phyloP scores from a whole-genome alignment of 1,140 invertebrate species.

The Drosophila leontia region DNA sequence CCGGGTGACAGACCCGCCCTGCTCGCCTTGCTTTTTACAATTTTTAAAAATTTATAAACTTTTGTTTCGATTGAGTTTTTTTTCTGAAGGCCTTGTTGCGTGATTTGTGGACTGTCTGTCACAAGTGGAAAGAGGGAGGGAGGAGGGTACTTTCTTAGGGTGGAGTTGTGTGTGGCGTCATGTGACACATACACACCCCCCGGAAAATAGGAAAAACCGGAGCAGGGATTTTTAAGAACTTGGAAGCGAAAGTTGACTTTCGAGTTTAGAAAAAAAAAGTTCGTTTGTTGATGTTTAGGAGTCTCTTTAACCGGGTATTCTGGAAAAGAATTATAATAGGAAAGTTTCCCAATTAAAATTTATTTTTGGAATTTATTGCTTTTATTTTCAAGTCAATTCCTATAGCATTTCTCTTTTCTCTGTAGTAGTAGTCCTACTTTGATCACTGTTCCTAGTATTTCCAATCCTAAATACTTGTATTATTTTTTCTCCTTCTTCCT shows the following conservation, averaged over 20 bases:
- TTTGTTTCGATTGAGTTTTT: constrained; percentile 67
- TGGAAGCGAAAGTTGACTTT: constrained; percentile 2
- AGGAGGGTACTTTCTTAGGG: not conserved
- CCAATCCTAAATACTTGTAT: not conserved
- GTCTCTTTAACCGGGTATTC: not conserved
- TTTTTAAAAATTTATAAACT: constrained; percentile 65
- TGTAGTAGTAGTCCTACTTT: not conserved
- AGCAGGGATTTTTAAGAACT: not conserved
- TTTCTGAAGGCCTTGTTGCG: constrained; percentile 28
- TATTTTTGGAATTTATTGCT: no score
- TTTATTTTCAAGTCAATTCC: no score
- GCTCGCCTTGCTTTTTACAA: constrained; percentile 23
- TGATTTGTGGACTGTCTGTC: constrained; percentile 71
- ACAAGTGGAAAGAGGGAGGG: constrained; percentile 3
- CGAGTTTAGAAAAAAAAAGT: not conserved
- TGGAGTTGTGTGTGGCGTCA: constrained; percentile 9
- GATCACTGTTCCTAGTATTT: not conserved
- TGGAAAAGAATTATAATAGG: no score
- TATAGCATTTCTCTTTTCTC: not conserved
- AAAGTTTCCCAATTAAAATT: no score
- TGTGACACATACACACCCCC: constrained; percentile 11
- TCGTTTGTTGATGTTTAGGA: not conserved
- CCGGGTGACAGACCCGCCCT: constrained; percentile 12
- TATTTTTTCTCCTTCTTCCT: not conserved
- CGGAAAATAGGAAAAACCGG: not conserved